These are phyloP conservation scores for Pseudopodoces humilis DNA, from an alignment of 2,113 vertebrate genomes.

Conservation along the genomic window DNA sequence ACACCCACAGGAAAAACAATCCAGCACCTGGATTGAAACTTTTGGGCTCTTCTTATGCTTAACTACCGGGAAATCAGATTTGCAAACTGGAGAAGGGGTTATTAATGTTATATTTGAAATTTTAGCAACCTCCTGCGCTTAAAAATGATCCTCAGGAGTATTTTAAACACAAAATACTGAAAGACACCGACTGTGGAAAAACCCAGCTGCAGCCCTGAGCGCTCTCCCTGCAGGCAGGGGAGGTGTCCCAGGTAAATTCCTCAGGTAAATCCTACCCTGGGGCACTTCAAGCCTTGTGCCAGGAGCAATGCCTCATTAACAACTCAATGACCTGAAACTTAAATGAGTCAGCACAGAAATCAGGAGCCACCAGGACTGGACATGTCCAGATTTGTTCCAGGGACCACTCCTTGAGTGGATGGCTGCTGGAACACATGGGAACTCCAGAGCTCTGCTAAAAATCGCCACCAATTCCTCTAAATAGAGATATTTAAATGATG, in stretches of 20 bases:
- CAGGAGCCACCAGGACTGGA: rapidly evolving
- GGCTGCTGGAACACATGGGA: not conserved
- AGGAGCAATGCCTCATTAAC: not conserved
- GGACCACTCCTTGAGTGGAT: not conserved
- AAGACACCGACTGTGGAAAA: not conserved
- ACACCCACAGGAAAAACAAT: not conserved
- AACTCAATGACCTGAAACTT: not conserved
- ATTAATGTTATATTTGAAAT: rapidly evolving
- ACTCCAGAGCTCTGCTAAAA: not conserved
- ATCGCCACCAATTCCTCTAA: not conserved
- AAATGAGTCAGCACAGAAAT: not conserved
- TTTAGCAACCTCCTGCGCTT: not conserved
- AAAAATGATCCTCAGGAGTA: not conserved
- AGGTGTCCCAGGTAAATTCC: not conserved
- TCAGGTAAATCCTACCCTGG: not conserved
- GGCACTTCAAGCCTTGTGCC: rapidly evolving
- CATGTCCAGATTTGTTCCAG: rapidly evolving
- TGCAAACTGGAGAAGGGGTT: not conserved
- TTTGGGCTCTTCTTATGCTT: not conserved
- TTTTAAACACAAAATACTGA: not conserved
- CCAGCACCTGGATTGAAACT: not conserved
- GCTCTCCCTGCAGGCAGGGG: not conserved
- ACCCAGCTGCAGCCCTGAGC: rapidly evolving
- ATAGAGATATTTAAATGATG: rapidly evolving
- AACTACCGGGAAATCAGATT: not conserved